Base-by-base conservation (phyloP, 2,888 invertebrate species). In the Sinohyriopsis cumingii region DNA sequence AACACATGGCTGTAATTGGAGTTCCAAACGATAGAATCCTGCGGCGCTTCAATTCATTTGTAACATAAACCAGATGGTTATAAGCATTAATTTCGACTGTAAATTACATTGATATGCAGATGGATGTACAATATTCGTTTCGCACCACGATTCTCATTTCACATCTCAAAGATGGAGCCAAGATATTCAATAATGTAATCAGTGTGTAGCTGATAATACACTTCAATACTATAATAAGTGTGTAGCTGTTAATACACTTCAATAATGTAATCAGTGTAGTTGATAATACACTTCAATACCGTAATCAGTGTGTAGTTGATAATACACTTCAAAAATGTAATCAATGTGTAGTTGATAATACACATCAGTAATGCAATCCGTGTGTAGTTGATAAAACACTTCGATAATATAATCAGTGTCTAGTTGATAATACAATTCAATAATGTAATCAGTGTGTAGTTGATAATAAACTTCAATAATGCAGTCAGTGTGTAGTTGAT, bases 41-140 rank as follows among this genome's bases (percentile, higher is more conserved):
- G 19, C 55, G 66, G 59, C 59, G 2, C 59, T 54, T 53, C 60
- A 61, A 15, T 63, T 56, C 63, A 28, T 63, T 22, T 0, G 19
- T n/a, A 55, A 64, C 55, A 55, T 64, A 15, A 55, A 64, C 54
- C 45, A 67, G 61, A 61, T 67, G 63, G 33, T 56, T 55, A 28
- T 63, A 20, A 68, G 57, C 55, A 68, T 63, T 55, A 45, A 53
- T 63, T 24, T 56, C n/a, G 57, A 68, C 22, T 62, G 62, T 28
- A 62, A 68, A 63, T 63, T 68, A 57, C 20, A 62, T 60, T 67
- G 60, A n/a, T 55, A 61, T 61, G 61, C 61, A 5, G 61, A 67
- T 61, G 67, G 61, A 9, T 55, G 56, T 18, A 55, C 61, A 19
- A 54, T 62, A 55, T 55, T 67, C 55, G 54, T 9, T 67, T 24